phyloP scores from a whole-genome alignment of 2,797 vertebrate genomes.

The Lycodopsis pacificus region DNA sequence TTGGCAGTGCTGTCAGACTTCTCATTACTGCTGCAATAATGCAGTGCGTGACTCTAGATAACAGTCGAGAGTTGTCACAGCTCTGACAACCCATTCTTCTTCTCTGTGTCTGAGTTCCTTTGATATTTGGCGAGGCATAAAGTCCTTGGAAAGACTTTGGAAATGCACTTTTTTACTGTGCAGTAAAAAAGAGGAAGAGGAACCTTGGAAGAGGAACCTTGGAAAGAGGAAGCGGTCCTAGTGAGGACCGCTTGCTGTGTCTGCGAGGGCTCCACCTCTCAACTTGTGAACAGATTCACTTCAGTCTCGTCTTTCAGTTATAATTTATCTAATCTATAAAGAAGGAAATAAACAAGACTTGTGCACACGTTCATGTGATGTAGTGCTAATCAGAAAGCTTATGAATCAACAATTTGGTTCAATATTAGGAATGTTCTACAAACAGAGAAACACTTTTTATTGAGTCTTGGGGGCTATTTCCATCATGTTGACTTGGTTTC shows the following conservation, averaged over 20 bases:
- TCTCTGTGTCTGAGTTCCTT: conserved; percentile 33
- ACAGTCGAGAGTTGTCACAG: conserved; percentile 47
- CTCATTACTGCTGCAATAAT: conserved; percentile 60
- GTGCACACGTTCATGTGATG: conserved; percentile 4
- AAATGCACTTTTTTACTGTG: no score
- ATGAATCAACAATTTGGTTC: conserved; percentile 41
- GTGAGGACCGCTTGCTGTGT: conserved; percentile 17
- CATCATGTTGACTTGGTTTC: conserved; percentile 34
- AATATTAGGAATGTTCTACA: conserved; percentile 32
- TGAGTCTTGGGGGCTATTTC: conserved; percentile 46
- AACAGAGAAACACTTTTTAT: not conserved
- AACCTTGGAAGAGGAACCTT: no score
- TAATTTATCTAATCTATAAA: conserved; percentile 19
- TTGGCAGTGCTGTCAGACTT: conserved; percentile 44
- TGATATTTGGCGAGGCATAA: conserved; percentile 42
- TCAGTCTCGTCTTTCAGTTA: conserved; percentile 16
- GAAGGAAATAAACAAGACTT: conserved; percentile 9
- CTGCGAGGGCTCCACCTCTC: conserved; percentile 14
- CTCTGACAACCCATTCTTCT: conserved; percentile 45
- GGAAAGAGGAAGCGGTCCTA: no score
- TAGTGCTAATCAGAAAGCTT: conserved; percentile 18
- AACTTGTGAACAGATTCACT: conserved; percentile 30
- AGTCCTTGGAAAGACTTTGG: conserved; percentile 40
- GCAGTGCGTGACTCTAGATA: conserved; percentile 51
- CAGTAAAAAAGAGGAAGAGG: no score